Base-by-base conservation (phyloP, 2,888 invertebrate species). In the Xestia sexstrigata region DNA sequence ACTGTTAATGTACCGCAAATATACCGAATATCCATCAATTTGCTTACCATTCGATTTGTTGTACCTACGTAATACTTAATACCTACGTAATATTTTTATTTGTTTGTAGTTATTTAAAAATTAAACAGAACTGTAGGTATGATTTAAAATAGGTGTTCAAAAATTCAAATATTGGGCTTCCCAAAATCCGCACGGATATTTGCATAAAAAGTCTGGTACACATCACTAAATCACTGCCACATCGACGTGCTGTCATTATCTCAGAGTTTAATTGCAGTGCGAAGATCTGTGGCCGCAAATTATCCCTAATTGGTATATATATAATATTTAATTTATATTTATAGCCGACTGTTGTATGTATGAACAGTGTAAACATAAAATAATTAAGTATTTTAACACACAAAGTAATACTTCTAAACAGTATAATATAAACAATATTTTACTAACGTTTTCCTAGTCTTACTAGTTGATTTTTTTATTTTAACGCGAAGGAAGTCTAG, bases 241-340 rank as follows among this genome's bases (percentile, higher is more conserved):
- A 71, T 85, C 70, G 69, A 55, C 60, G 23, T 23, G 11, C 26
- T 63, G 65, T 82, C 47, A 76, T 86, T 83, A 82, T 26, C 17
- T 66, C 35, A 0, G 30, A 72, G 69, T 67, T 74, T 78, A 83
- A 86, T 86, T 74, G 63, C 47, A 58, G 30, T 26, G 82, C 69
- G 74, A 77, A 77, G 72, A 82, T 72, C 69, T 67, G 52, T 71
- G 26, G 60, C 66, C 49, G 71, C 69, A 81, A 80, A 74, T 84
- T 80, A 71, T 60, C 52, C 52, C 5, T 82, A 74, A 70, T 84
- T 73, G 35, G 17, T 39, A 23, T 73, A 20, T 60, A 72, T 68
- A 35, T 35, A 35, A 2, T 71, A 55, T 13, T 63, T 63, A 39
- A 23, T 13, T 7, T 35, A 45, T 58, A 45, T 11, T 0, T 35